Evolutionary conservation across 2,113 vertebrate genomes (phyloP).

Genomic region (Toxotes chatareus): DNA sequence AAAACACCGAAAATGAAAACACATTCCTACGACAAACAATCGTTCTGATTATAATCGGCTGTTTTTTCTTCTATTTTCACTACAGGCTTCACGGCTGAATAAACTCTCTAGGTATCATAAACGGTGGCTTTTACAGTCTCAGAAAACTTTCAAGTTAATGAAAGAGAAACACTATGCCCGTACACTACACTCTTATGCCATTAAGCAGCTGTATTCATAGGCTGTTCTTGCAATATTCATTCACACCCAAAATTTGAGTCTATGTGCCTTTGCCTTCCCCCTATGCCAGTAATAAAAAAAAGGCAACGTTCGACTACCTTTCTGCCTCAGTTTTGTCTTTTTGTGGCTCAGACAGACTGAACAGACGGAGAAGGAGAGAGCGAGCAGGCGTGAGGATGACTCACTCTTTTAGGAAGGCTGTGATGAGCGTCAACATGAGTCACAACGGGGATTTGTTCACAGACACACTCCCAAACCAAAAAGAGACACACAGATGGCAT

Average conservation of each 20-base stretch:
- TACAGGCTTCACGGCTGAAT: conserved; percentile 44
- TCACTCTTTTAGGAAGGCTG: conserved; percentile 74
- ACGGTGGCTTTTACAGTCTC: conserved; percentile 42
- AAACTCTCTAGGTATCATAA: conserved; percentile 54
- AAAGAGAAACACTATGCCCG: conserved; percentile 30
- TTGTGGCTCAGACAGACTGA: conserved; percentile 56
- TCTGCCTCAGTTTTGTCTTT: conserved; percentile 49
- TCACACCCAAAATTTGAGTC: conserved; percentile 21
- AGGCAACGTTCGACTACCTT: conserved; percentile 15
- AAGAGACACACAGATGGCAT: conserved; percentile 76
- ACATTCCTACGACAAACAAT: conserved; percentile 64
- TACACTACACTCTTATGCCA: not conserved
- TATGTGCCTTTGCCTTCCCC: not conserved
- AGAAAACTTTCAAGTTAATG: conserved; percentile 35
- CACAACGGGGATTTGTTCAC: conserved; percentile 69
- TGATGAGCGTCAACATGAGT: conserved; percentile 71
- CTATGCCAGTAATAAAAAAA: conserved; percentile 12
- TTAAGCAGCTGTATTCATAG: conserved; percentile 1
- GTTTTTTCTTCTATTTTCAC: conserved; percentile 64
- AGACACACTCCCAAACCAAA: conserved; percentile 56
- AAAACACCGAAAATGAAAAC: conserved; percentile 70
- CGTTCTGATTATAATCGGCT: conserved; percentile 62
- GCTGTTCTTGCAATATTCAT: conserved; percentile 15
- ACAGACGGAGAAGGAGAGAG: conserved; percentile 56
- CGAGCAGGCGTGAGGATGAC: conserved; percentile 69